Conservation (phyloP, 2,888 invertebrate species). For the Acronicta alni region DNA sequence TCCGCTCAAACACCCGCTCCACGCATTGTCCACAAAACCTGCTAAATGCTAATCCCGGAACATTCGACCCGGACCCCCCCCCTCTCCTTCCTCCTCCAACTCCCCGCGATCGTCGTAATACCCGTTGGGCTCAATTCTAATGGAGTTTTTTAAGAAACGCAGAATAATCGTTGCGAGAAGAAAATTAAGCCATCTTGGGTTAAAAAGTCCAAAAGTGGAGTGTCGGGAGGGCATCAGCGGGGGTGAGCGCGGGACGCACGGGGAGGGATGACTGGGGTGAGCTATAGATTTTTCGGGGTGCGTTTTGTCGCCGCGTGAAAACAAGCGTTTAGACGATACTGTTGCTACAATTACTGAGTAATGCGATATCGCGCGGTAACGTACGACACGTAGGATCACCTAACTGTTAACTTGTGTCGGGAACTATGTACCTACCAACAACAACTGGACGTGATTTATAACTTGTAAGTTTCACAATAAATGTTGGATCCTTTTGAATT, state of each 20-base stretch:
- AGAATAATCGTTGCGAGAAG: constrained; percentile 76
- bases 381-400: background rate
- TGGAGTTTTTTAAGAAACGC: constrained; percentile 79
- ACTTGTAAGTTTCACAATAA: background rate
- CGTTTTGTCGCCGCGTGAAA: constrained; percentile 70
- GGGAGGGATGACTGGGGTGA: constrained; percentile 52
- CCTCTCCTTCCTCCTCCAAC: constrained; percentile 39
- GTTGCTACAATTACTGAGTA: constrained; percentile 48
- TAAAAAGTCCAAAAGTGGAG: constrained; percentile 83
- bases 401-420: background rate
- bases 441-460: background rate
- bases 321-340: constrained; percentile 76
- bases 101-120: constrained; percentile 48
- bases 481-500: background rate
- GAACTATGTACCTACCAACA: background rate
- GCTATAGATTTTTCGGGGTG: constrained; percentile 81
- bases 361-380: constrained; percentile 26
- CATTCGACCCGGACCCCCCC: constrained; percentile 52
- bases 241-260: constrained; percentile 33
- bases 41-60: constrained; percentile 74
- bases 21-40: constrained; percentile 67
- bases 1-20: constrained; percentile 47
- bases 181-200: constrained; percentile 87
- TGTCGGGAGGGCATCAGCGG: constrained; percentile 48
- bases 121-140: constrained; percentile 71